Conservation (phyloP, 2,113 vertebrate species). For the Dasyornis broadbenti region DNA sequence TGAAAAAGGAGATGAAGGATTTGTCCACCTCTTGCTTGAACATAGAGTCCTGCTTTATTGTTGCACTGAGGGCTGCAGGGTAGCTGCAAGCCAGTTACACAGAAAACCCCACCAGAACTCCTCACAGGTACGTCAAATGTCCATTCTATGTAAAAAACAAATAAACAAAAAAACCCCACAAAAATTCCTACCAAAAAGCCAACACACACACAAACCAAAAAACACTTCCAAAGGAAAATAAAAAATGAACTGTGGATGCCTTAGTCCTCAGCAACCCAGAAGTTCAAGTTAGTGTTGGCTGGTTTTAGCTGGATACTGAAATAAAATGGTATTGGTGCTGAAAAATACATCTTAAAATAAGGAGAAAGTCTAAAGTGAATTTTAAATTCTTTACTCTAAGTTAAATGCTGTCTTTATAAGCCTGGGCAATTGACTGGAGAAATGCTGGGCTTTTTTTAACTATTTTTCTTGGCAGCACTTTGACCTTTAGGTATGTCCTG, state of each 20-base stretch:
- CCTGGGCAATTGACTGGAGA: not conserved
- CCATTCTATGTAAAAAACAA: not conserved
- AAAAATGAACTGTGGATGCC: not conserved
- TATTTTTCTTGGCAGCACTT: not conserved
- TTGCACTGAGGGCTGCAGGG: not conserved
- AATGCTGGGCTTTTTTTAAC: not conserved
- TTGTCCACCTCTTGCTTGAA: not conserved
- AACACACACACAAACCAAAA: not conserved
- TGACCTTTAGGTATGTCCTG: not conserved
- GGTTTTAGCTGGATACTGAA: not conserved
- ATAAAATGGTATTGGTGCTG: not conserved
- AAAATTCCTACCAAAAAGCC: not conserved
- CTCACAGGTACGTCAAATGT: not conserved
- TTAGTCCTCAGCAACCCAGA: not conserved
- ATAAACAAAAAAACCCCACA: not conserved
- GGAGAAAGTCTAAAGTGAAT: not conserved
- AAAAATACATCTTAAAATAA: not conserved
- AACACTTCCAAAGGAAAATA: not conserved
- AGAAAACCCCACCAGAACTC: not conserved
- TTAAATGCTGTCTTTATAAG: not conserved
- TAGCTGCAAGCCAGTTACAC: not conserved
- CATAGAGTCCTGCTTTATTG: not conserved
- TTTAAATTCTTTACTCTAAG: not conserved
- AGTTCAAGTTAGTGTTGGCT: not conserved
- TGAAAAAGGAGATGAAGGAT: not conserved